phyloP scores from a whole-genome alignment of 2,888 invertebrate species.

The Gordius sp. region DNA sequence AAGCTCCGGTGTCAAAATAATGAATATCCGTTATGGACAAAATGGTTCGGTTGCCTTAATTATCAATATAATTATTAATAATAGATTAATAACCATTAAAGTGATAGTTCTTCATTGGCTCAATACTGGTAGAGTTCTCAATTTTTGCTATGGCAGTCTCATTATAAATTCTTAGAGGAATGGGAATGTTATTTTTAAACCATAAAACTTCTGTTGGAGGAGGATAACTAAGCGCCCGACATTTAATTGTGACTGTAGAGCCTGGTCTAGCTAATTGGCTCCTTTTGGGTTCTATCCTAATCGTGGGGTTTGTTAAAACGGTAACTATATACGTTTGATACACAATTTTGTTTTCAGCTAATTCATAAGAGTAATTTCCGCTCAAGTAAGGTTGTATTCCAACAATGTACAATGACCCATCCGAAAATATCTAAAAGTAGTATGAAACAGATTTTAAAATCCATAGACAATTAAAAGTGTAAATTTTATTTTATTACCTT shows the following conservation, averaged over 20 bases:
- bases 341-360: neutral
- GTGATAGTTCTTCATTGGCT: too few relatives aligned
- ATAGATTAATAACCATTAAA: too few relatives aligned
- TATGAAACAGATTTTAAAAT: neutral
- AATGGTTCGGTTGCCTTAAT: conserved; percentile 1
- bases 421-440: conserved; percentile 7
- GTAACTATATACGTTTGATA: neutral
- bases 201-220: too few relatives aligned
- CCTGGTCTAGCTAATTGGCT: too few relatives aligned
- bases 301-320: neutral
- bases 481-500: neutral
- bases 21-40: neutral
- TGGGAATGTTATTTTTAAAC: too few relatives aligned
- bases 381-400: too few relatives aligned
- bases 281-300: neutral
- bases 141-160: too few relatives aligned
- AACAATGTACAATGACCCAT: neutral
- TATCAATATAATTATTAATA: too few relatives aligned
- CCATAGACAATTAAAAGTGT: neutral
- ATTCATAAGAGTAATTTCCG: conserved; percentile 19
- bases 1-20: conserved; percentile 3
- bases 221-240: too few relatives aligned
- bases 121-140: too few relatives aligned
- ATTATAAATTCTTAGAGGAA: too few relatives aligned
- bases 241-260: too few relatives aligned